These are phyloP conservation scores for Albula goreensis DNA, from an alignment of 2,113 vertebrate species.

Conservation along the genomic window DNA sequence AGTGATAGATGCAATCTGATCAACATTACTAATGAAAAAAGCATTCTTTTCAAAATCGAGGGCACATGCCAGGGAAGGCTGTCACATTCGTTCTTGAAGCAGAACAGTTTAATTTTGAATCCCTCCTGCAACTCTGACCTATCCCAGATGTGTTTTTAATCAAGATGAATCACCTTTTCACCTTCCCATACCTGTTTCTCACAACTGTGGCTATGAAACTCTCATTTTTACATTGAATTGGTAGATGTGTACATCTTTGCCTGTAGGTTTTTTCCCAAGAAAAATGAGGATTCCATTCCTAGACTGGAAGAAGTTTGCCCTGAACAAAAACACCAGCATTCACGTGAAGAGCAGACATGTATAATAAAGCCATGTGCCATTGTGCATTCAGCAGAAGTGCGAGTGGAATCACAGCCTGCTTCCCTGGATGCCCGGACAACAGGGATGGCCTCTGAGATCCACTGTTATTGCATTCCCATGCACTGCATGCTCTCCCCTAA, in stretches of 20 bases:
- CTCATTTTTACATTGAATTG: neutral
- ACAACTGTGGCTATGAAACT: conserved; percentile 18
- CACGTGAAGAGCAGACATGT: neutral
- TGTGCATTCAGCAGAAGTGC: neutral
- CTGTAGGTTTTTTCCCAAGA: neutral
- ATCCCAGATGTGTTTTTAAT: conserved; percentile 43
- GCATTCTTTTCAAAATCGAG: conserved; percentile 34
- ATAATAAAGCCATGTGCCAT: neutral
- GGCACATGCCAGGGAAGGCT: conserved; percentile 20
- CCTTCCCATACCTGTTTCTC: conserved; percentile 24
- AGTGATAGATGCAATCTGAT: conserved; percentile 40
- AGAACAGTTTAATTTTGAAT: conserved; percentile 46
- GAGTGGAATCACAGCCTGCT: neutral
- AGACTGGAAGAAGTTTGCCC: neutral
- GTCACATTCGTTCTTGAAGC: conserved; percentile 49
- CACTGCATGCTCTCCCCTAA: neutral
- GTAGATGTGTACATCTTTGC: neutral
- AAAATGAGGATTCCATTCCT: neutral
- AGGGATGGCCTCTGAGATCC: neutral
- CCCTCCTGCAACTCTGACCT: conserved; percentile 45
- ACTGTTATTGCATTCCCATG: neutral
- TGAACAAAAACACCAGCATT: neutral
- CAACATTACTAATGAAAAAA: conserved; percentile 48
- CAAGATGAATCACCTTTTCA: conserved; percentile 48
- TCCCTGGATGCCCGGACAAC: neutral